phyloP scores from a whole-genome alignment of 2,888 invertebrate genomes.

The Teleogryllus oceanicus region DNA sequence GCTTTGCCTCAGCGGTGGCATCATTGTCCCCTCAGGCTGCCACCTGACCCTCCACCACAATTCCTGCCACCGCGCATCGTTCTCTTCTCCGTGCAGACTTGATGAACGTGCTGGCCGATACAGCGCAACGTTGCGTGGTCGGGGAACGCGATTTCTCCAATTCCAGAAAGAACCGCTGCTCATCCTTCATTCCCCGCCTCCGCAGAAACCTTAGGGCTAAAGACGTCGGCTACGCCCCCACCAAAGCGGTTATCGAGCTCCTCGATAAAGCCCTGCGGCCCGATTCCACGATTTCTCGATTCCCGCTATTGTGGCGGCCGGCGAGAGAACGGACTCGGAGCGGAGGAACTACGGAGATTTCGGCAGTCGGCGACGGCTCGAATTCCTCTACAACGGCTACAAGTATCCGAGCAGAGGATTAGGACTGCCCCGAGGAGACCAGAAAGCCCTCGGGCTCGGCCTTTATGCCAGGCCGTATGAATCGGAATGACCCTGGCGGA shows the following conservation, averaged over 20 bases:
- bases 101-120: no score
- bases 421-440: not conserved
- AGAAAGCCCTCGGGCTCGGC: not conserved
- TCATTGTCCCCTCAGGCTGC: no score
- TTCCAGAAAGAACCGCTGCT: no score
- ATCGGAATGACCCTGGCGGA: not conserved
- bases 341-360: not conserved
- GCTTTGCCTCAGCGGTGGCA: no score
- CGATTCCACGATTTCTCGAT: not conserved
- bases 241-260: not conserved
- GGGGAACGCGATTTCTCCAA: no score
- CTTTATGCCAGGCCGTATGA: not conserved
- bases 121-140: no score
- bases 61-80: no score
- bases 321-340: not conserved
- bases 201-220: no score
- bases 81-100: no score
- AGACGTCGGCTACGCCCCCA: not conserved
- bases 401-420: not conserved
- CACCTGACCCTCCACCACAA: no score
- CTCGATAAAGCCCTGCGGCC: not conserved
- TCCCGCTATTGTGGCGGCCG: conserved; percentile 7
- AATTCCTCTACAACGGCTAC: not conserved
- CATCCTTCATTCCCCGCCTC: not conserved
- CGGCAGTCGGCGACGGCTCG: not conserved